These are phyloP conservation scores for Pandemis cinnamomeana DNA, from an alignment of 2,888 invertebrate genomes.

Conservation along the genomic window DNA sequence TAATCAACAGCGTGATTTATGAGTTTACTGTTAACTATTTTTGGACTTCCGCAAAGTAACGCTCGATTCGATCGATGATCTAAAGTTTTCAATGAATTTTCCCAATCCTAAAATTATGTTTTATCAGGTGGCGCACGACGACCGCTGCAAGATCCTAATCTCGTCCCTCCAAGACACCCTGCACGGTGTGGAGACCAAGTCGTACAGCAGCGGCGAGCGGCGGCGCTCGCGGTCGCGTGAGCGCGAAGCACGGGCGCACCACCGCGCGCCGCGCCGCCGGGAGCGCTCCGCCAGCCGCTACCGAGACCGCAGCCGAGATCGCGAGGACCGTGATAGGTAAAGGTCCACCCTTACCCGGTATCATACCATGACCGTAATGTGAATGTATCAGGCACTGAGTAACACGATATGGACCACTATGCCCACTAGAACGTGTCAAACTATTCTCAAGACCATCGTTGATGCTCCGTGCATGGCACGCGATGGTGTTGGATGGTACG, in stretches of 20 bases:
- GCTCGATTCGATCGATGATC: no score
- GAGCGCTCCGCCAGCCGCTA: constrained; percentile 74
- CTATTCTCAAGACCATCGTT: no score
- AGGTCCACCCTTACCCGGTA: background rate
- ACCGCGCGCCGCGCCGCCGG: constrained; percentile 73
- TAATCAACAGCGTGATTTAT: no score
- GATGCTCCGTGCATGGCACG: no score
- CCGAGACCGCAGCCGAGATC: constrained; percentile 74
- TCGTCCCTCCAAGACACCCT: constrained; percentile 98
- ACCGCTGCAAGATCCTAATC: constrained; percentile 98
- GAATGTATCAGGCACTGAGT: no score
- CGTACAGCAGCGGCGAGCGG: constrained; percentile 89
- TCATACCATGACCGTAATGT: no score
- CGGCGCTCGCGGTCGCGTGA: constrained; percentile 79
- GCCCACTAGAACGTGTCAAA: no score
- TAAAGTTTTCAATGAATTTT: no score
- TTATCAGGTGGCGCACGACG: constrained; percentile 92
- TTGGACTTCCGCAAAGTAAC: no score
- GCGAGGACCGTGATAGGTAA: constrained; percentile 78
- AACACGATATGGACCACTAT: no score
- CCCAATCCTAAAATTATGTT: background rate
- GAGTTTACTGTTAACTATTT: no score
- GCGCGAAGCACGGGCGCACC: constrained; percentile 65
- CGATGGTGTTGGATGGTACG: no score
- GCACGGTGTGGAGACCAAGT: constrained; percentile 98